phyloP scores from a whole-genome alignment of 2,888 invertebrate genomes.

The Punctoribates punctum region DNA sequence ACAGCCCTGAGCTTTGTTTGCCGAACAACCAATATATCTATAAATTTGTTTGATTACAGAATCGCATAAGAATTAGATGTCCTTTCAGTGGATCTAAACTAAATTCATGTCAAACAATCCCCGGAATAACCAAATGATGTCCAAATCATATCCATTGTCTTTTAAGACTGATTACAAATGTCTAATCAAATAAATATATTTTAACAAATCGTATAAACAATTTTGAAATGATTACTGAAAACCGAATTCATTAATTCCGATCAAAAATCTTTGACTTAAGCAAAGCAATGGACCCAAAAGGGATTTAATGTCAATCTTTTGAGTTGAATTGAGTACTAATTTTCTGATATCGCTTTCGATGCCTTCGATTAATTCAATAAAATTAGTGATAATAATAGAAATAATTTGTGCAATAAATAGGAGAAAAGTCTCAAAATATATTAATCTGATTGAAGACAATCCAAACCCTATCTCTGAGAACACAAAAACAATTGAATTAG shows the following conservation, averaged over 20 bases:
- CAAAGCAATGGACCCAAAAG: no score
- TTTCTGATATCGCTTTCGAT: no score
- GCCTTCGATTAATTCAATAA: no score
- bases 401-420: background rate
- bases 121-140: background rate
- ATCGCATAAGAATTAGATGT: background rate
- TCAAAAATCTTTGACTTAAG: no score
- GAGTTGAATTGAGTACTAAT: no score
- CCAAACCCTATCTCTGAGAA: constrained; percentile 6
- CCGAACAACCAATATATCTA: constrained; percentile 5
- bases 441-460: constrained; percentile 10
- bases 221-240: no score
- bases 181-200: no score
- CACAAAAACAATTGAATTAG: constrained; percentile 11
- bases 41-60: background rate
- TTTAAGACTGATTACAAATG: background rate
- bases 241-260: no score
- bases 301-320: no score
- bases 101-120: background rate
- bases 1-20: constrained; percentile 9
- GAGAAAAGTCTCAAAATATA: background rate
- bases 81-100: background rate
- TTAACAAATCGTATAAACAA: no score
- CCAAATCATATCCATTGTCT: background rate
- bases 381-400: background rate